Evolutionary conservation across 2,888 invertebrate genomes (phyloP), one percentile per base, ranked within the genome.

Genomic region (Hydrotaea cyrtoneurina): DNA sequence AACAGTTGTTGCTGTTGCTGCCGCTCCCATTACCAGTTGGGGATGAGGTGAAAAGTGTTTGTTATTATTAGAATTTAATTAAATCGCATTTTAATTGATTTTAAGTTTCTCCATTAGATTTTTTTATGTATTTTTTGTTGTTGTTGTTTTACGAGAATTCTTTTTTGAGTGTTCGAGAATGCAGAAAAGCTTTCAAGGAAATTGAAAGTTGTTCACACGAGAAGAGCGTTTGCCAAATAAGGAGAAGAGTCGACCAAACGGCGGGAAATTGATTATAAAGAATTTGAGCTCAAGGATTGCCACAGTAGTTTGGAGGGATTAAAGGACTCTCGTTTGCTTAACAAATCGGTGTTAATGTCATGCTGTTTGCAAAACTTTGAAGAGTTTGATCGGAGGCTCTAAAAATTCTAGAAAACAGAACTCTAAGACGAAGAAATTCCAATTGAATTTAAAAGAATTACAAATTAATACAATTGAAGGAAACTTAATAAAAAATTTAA

Each of bases 21-120:
- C 50, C n/a, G 15, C n/a, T 50, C 13, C 50, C n/a, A n/a, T 11
- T 26, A 26, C 13, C 59, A 59, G 21, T 15, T 4, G 3, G 50
- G 11, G 0, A 43, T 19, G 69, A 69, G 69, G 69, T 69, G 69
- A 46, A 46, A 69, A 74, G 59, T 59, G 59, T 78, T 82, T 72
- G 15, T 72, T 71, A 17, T 75, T 55, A 78, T 50, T 77, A 78
- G 72, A 31, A 73, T 85, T 82, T 79, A 81, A 82, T 82, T 85
- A 77, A 81, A 77, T 79, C 69, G 69, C 36, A 59, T 59, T 80
- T 82, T 19, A 80, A 69, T 77, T 80, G 72, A 73, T 53, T 66
- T 43, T 43, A 66, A 66, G 66, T 17, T 36, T 64, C 36, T 64
- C 26, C 21, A 21, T 59, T 26, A 21, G 15, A 31, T 59, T 23